Conservation (phyloP, 1,140 invertebrate genomes). For the Megalopta genalis region DNA sequence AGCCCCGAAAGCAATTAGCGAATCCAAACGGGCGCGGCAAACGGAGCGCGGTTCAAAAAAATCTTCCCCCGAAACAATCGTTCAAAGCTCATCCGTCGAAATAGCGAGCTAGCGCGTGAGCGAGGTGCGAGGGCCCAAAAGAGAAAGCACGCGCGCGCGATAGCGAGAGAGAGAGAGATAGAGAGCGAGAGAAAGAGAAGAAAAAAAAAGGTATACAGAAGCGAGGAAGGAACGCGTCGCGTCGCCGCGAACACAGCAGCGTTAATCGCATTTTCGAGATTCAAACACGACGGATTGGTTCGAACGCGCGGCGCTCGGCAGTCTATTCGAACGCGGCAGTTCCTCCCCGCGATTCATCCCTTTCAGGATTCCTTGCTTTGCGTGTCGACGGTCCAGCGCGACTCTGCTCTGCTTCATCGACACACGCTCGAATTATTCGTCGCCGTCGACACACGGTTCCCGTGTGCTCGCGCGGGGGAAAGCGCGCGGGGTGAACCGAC, state of each 20-base stretch:
- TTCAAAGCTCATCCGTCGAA: background rate
- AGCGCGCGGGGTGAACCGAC: slow-evolving; percentile 18
- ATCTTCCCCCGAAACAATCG: background rate
- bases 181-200: background rate
- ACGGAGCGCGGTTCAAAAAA: background rate
- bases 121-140: too few species aligned
- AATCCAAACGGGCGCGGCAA: background rate
- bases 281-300: slow-evolving; percentile 2
- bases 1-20: background rate
- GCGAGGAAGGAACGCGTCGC: background rate
- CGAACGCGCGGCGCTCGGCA: background rate
- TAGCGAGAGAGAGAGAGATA: background rate
- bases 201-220: background rate
- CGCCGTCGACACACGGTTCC: too few species aligned
- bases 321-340: background rate
- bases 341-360: background rate
- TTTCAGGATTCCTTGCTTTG: slow-evolving; percentile 15
- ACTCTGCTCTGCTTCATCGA: background rate
- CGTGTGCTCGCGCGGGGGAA: background rate
- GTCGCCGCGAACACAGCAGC: background rate
- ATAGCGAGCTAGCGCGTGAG: background rate
- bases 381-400: background rate
- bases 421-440: slow-evolving; percentile 31
- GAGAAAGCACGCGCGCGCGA: too few species aligned
- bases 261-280: slow-evolving; percentile 5